Base-by-base conservation (phyloP, 2,888 invertebrate species). In the Cerastis rubricosa region DNA sequence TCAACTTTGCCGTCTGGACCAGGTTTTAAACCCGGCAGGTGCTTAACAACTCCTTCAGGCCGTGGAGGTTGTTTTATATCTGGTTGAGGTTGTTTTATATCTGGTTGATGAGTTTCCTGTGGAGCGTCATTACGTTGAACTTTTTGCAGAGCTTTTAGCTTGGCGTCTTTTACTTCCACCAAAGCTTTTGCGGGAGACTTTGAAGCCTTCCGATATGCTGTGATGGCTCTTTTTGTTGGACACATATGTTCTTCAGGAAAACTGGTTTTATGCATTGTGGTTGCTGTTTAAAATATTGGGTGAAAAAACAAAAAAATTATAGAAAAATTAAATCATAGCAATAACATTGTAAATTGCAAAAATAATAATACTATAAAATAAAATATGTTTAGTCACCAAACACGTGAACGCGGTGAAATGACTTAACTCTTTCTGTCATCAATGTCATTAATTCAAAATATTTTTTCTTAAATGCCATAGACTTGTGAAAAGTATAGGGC, bases 1-100 rank as follows among this genome's bases (percentile, higher is more conserved):
- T 98, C 98, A 0, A 98, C 97, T 85, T 97, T 97, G 2, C 98
- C 98, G 2, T 98, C 98, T 5, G 97, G 97, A 95, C 98, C 98
- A 14, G 98, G 98, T 84, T 91, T 95, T 35, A 96, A 86, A 61
- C 91, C 90, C 0, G 94, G 93, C 0, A 96, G 89, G 81, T 94
- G 88, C 14, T 72, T 40, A 65, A 47, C 47, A 75, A 93, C 92
- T 74, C 90, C 84, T 91, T 87, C 90, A 29, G 57, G 0, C 11
- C 89, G 80, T 7, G 89, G 84, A 19, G 86, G 76, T 19, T 85
- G 11, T 45, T 19, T 22, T 25, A 87, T 61, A 43, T 43, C 29
- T 71, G 35, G 11, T 72, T 61, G 2, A 25, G 57, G 8, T 19
- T 85, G 11, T 45, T 19, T 22, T 25, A 87, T 61, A 43, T 43